phyloP scores from a whole-genome alignment of 2,113 vertebrate genomes.

The Brachypodius melanocephalos region DNA sequence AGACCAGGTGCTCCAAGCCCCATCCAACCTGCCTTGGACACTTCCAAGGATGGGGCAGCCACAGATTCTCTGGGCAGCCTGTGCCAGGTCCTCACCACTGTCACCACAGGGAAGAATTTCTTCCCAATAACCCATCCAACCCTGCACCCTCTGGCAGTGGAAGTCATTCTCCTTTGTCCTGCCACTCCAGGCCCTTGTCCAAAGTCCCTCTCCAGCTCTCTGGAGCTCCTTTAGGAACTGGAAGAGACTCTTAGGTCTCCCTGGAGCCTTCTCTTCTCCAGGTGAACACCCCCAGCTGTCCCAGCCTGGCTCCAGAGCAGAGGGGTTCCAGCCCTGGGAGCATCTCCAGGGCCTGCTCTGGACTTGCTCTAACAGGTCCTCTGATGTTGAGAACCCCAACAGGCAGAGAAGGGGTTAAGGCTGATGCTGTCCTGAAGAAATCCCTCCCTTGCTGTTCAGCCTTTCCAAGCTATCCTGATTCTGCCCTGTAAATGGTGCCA shows the following conservation, averaged over 20 bases:
- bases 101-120: not conserved
- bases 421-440: not conserved
- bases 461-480: not conserved
- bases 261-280: not conserved
- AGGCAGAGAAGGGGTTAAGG: not conserved
- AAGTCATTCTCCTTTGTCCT: not conserved
- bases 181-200: not conserved
- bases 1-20: not conserved
- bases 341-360: not conserved
- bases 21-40: not conserved
- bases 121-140: not conserved
- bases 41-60: not conserved
- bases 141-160: not conserved
- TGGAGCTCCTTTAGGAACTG: not conserved
- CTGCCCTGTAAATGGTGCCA: fast-evolving
- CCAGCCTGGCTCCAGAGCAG: not conserved
- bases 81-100: not conserved
- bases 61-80: not conserved
- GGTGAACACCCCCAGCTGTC: not conserved
- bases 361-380: not conserved
- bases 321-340: not conserved
- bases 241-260: not conserved
- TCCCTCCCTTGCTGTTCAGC: not conserved
- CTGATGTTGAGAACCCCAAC: not conserved
- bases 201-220: not conserved